These are phyloP conservation scores for Malurus melanocephalus DNA, from an alignment of 2,113 vertebrate genomes.

Conservation along the genomic window DNA sequence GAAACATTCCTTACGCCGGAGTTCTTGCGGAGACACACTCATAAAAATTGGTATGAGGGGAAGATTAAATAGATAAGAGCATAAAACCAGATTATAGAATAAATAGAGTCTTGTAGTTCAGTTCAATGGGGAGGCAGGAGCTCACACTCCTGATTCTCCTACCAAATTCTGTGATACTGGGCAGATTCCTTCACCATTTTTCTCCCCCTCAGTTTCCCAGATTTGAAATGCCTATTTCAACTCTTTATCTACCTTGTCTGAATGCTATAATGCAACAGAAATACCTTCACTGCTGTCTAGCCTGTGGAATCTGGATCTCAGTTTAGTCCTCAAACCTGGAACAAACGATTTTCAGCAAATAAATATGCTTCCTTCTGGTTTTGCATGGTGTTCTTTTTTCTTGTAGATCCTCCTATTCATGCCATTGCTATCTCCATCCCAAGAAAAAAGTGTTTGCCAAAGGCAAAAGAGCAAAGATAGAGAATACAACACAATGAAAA, in stretches of 20 bases:
- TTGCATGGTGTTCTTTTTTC: not conserved
- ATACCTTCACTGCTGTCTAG: not conserved
- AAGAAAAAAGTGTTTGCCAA: not conserved
- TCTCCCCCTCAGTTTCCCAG: not conserved
- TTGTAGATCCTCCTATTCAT: not conserved
- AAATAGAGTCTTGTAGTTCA: not conserved
- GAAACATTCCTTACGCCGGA: not conserved
- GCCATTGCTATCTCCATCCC: not conserved
- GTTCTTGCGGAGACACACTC: constrained; percentile 5
- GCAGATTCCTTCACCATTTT: not conserved
- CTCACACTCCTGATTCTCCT: not conserved
- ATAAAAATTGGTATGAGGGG: constrained; percentile 1
- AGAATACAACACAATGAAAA: not conserved
- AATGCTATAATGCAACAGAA: not conserved
- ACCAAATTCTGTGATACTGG: not conserved
- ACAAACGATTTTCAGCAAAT: not conserved
- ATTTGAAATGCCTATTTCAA: not conserved
- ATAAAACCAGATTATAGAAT: constrained; percentile 36
- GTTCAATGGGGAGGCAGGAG: not conserved
- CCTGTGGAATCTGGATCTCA: not conserved
- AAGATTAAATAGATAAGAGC: constrained; percentile 46
- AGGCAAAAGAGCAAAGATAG: not conserved
- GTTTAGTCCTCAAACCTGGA: not conserved
- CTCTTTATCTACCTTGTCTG: not conserved
- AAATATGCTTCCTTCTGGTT: not conserved